Evolutionary conservation across 1,140 invertebrate genomes (phyloP), one percentile per base, ranked within the genome.

Genomic region (Brachionus rotundiformis): DNA sequence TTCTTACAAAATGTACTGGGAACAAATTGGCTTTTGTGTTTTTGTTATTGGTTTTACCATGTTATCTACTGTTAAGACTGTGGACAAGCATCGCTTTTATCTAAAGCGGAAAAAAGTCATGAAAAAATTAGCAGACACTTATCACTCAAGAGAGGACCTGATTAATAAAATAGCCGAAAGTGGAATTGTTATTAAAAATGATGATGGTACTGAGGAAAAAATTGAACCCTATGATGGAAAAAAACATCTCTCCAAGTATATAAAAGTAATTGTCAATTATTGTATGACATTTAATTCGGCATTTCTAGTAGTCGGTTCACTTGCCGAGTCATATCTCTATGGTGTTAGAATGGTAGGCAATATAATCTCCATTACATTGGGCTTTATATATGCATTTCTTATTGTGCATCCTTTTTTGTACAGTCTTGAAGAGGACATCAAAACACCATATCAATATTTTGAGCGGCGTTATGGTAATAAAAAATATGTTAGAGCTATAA

Each of bases 391-490:
- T 44, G 68, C 68, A 44, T 73, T 73, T 44, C 0, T 73, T 8
- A 73, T 73, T 44, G 39, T 73, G 25, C 68, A 73, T 27, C 68
- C 68, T 39, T 73, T 73, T 44, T 25, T 73, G 68, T 73, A 73
- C 5, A 73, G 68, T 47, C 36, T 73, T 3, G 68, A 73, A 10
- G 36, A 41, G 23, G 68, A 73, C 36, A 73, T 73, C n/a, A 73
- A 8, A 16, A 73, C 68, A 25, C 68, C 68, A 44, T 73, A 73
- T 73, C 68, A 73, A 11, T 73, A 73, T 44, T 73, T 73, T 44
- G 68, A 73, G 39, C 36, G 68, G 41, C 33, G 68, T 11, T 73
- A 73, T 13, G 1, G 23, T 16, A 73, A 73, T 16, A 41, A 31
- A 44, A 73, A 73, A 7, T 73, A 73, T 73, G 68, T 73, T 0